Base-by-base conservation (phyloP, 92 coral and sea anemone species). In the Galaxea fascicularis region DNA sequence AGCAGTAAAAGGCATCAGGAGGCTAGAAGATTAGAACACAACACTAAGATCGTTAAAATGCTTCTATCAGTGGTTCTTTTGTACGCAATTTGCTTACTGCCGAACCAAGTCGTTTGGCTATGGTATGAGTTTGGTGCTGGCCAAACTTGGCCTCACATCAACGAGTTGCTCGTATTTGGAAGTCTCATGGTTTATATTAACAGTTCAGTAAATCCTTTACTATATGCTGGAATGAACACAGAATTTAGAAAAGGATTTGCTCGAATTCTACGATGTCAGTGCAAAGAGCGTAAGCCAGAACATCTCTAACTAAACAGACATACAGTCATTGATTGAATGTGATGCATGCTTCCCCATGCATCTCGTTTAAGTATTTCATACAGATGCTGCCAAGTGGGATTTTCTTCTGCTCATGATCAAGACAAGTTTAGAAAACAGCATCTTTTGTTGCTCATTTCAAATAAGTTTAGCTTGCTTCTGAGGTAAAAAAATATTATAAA, bases 31-130 rank as follows among this genome's bases (percentile, higher is more conserved):
- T 75, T 94, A 16, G 98, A 91, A 35, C 95, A 89, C 76, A 94
- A 92, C 57, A 94, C 95, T 2, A 92, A 93, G 45, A 91, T 97
- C 25, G 90, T 94, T 10, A 94, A 97, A 83, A 97, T 97, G 99
- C 82, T 97, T 44, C 87, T 97, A 0, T 89, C 94, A 0, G 98
- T 97, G 24, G 98, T 97, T 10, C 62, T 94, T 54, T 78, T 88
- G 5, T 97, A 94, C 66, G 98, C 98, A 0, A 24, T 94, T 31
- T 92, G 98, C 74, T 67, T 95, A 9, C 73, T 97, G 56, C 99
- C 99, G 62, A 95, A 95, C 35, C 99, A 97, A 73, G 86, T 93
- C 20, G 94, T 90, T 18, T 97, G 99, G 99, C 77, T 97, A 89
- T 94, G 98, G 98, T 6, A 29, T 6, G 98, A 94, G 83, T 89